Base-by-base conservation (phyloP, 2,113 vertebrate genomes). In the Entelurus aequoreus region DNA sequence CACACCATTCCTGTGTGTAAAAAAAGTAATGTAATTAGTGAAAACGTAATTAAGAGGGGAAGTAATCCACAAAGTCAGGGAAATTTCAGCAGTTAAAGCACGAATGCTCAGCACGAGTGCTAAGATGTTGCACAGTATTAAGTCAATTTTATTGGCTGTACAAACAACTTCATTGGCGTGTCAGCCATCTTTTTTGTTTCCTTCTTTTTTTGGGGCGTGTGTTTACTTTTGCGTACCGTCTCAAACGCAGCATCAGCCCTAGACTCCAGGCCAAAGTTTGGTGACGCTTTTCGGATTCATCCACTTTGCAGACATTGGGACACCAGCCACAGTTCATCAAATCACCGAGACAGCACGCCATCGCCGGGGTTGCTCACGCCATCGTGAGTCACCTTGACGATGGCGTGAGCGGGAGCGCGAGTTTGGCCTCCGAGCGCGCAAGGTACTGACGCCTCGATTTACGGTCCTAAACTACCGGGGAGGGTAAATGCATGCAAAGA, bases 271-370 rank as follows among this genome's bases (percentile, higher is more conserved):
- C 16, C 64, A 77, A 77, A 78, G 65, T 87, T 84, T 77, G 63
- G 62, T 49, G 72, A 65, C 71, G 60, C 70, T 74, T 84, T 87
- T 77, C 77, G 66, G 75, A 68, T 76, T 78, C 80, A 77, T 72
- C 61, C 42, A 6, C 71, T 75, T 66, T 35, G 56, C 76, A 73
- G 75, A 80, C 77, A 69, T 54, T 40, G 73, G 71, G 76, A 79
- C 73, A 77, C 72, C 79, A 61, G 74, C 75, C 54, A 64, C 51
- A 19, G 64, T 63, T 73, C 65, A 74, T 78, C 65, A 71, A 76
- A 61, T 65, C 65, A 46, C 72, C 75, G 55, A 54, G 77, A 75
- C 12, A 60, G 72, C 59, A 42, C 47, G 42, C 65, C 52, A 36
- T 36, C 28, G 38, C 58, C 36, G 7, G 60, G 68, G 67, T 80